Base-by-base conservation (phyloP, 2,888 invertebrate species). In the Bhutanitis thaidina region DNA sequence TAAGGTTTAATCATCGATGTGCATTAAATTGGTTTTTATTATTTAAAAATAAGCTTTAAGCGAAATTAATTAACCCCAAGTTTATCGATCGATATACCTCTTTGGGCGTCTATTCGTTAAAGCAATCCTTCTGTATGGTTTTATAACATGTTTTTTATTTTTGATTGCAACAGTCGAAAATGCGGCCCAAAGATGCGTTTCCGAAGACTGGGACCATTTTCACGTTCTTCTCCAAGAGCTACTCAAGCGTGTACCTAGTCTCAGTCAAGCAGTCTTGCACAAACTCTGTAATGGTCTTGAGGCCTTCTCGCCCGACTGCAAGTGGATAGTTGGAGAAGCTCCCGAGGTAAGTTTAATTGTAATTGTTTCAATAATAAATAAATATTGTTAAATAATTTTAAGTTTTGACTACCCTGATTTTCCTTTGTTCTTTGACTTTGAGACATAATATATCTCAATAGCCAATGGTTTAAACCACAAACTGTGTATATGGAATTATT, bases 161-260 rank as follows among this genome's bases (percentile, higher is more conserved):
- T 30, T 41, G 71, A 47, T 62, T 4, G 12, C 12, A 34, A 12
- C 34, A 93, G 92, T 92, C 13, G 59, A 68, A 14, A 91, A 88
- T 15, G 91, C 92, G 49, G 80, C 91, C 15, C 92, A 94, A 40
- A 90, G 95, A 9, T 91, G 93, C 66, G 90, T 96, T 30, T 93
- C 94, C 0, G 95, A 96, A 68, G 98, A 98, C 80, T 99, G 98
- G 98, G 98, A 99, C 79, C 97, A 97, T 69, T 99, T 99, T 81
- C 96, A 98, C 71, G 91, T 95, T 37, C 85, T 98, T 38, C 90
- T 99, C 27, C 96, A 97, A 61, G 93, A 97, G 71, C 90, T 98
- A 62, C 85, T 98, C 35, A 92, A 93, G 59, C 92, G 98, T 16
- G 93, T 97, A 53, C 98, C 99, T 0, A 81, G 90, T 40, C 90